Evolutionary conservation across 2,888 invertebrate genomes (phyloP).

Genomic region (Andricus quercusramuli): DNA sequence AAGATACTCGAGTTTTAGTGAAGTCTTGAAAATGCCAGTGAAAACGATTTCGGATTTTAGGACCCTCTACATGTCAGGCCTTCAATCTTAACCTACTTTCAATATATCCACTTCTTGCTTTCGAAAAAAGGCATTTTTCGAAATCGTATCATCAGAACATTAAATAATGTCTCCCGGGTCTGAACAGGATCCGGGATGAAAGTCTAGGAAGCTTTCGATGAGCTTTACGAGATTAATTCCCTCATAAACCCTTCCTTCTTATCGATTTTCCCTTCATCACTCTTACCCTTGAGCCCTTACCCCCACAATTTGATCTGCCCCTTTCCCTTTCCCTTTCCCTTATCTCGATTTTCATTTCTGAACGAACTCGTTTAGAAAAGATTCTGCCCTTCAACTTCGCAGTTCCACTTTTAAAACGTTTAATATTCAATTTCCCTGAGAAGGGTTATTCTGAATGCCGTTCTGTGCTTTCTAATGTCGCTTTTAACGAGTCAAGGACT

Average conservation of each 20-base stretch:
- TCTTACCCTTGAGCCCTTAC: constrained; percentile 36
- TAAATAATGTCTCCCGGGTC: neutral
- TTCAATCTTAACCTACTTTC: constrained; percentile 12
- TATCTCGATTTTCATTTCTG: neutral
- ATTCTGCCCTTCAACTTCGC: constrained; percentile 61
- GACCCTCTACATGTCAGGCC: constrained; percentile 24
- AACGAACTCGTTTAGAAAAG: neutral
- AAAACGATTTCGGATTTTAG: constrained; percentile 45
- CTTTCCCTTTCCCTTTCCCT: constrained; percentile 31
- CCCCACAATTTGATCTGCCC: constrained; percentile 19
- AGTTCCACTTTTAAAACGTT: constrained; percentile 67
- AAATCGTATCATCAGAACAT: neutral
- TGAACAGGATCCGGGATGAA: neutral
- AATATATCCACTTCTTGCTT: neutral
- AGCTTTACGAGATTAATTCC: constrained; percentile 65
- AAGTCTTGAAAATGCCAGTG: constrained; percentile 40
- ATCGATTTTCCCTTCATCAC: constrained; percentile 47
- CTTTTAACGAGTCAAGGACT: constrained; percentile 73
- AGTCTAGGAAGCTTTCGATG: constrained; percentile 42
- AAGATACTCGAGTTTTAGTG: constrained; percentile 45
- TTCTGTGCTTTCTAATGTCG: constrained; percentile 67
- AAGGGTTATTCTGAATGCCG: constrained; percentile 71
- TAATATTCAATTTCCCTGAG: constrained; percentile 69
- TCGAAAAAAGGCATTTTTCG: neutral
- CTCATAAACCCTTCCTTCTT: constrained; percentile 59